A percentile compares a stretch with the other conserved stretches of the same genome.
These are phyloP conservation scores for Neotragus moschatus DNA, from an alignment of 2,113 vertebrate species.

Conservation along the genomic window DNA sequence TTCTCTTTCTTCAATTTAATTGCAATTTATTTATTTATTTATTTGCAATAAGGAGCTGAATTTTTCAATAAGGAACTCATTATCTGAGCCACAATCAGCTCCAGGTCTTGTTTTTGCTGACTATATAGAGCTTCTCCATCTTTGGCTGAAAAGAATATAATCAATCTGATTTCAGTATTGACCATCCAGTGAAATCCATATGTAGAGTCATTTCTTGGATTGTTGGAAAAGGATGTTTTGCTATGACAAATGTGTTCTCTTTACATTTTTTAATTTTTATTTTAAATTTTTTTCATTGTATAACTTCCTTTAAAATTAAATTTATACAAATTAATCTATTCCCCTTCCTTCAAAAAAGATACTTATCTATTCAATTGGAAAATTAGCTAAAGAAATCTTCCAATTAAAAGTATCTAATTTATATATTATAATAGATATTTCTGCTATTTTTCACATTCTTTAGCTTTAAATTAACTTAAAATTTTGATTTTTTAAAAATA, in stretches of 20 bases:
- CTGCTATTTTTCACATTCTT: not conserved
- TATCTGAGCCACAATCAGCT: not conserved
- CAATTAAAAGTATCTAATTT: not conserved
- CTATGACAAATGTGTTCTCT: not conserved
- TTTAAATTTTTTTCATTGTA: not conserved
- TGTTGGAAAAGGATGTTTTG: not conserved
- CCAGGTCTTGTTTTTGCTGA: not conserved
- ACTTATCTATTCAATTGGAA: not conserved
- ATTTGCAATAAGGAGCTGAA: not conserved
- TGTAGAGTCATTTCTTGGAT: not conserved
- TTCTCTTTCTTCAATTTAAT: not conserved
- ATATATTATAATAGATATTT: not conserved
- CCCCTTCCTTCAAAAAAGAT: not conserved
- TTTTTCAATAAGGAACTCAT: not conserved
- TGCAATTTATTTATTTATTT: not conserved
- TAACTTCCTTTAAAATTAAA: not conserved
- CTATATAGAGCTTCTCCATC: not conserved
- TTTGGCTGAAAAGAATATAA: not conserved
- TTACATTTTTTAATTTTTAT: not conserved
- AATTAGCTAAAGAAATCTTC: not conserved
- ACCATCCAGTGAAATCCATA: not conserved
- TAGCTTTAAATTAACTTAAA: conserved; percentile 9
- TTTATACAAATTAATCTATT: not conserved
- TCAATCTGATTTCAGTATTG: not conserved
- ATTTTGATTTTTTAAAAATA: not conserved